Evolutionary conservation across 2,113 vertebrate genomes (phyloP).

Genomic region (Hemibagrus wyckioides): DNA sequence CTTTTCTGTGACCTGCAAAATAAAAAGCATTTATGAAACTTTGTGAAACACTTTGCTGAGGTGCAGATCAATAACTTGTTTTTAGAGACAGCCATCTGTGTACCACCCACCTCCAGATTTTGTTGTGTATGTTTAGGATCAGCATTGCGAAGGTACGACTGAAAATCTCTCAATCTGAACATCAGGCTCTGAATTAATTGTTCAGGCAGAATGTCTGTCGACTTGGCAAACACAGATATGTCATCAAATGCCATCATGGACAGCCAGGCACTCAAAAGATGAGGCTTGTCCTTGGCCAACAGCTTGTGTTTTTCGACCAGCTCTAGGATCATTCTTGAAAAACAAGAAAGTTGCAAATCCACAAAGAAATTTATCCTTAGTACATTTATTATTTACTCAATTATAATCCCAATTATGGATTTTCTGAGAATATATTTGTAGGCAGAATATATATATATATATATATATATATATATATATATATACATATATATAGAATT

Average conservation of each 20-base stretch:
- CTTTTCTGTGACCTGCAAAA: slow-evolving; percentile 48
- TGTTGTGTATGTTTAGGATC: neutral
- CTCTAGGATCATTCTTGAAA: slow-evolving; percentile 56
- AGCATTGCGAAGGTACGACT: accelerated
- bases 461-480: too few species aligned
- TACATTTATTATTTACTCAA: neutral
- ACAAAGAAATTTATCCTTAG: neutral
- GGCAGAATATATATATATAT: too few species aligned
- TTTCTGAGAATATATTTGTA: neutral
- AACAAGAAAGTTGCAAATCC: neutral
- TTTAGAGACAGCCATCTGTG: too few species aligned
- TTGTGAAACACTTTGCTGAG: neutral
- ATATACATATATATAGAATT: too few species aligned
- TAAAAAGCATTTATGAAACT: neutral
- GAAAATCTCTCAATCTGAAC: slow-evolving; percentile 58
- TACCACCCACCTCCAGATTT: slow-evolving; percentile 56
- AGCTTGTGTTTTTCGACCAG: slow-evolving; percentile 47
- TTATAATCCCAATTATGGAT: neutral
- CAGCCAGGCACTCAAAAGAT: slow-evolving; percentile 65
- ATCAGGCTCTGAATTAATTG: slow-evolving; percentile 67
- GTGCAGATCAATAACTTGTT: neutral
- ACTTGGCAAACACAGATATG: slow-evolving; percentile 48
- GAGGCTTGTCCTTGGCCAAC: slow-evolving; percentile 49
- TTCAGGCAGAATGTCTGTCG: slow-evolving; percentile 43
- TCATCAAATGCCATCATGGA: slow-evolving; percentile 65